Base-by-base conservation (phyloP, 2,797 vertebrate genomes). In the Melanogrammus aeglefinus region DNA sequence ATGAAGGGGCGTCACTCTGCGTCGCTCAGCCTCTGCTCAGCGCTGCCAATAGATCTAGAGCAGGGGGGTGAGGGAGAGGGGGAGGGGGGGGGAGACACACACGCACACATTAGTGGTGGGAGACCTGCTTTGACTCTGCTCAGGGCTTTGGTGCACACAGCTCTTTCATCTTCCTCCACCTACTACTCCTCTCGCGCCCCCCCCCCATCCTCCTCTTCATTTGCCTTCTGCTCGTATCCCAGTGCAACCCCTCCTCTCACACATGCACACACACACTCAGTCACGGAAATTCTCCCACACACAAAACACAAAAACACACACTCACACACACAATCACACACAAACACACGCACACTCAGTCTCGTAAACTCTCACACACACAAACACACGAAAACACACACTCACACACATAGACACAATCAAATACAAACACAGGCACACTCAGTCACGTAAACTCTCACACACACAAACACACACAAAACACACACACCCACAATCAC, bases 111-210 rank as follows among this genome's bases (percentile, higher is more conserved):
- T 80, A 82, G 85, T 81, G 79, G 80, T 84, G 86, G 85, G 86
- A 88, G 86, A 80, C 80, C 83, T 83, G 85, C 86, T 87, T 81
- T 82, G 86, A 87, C 82, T 85, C 86, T 79, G 86, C 82, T 84
- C 81, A 82, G 75, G 83, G 80, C 87, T 85, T 83, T 89, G 78
- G 82, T 80, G 76, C 80, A 83, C 86, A 88, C 81, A 86, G 86
- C 77, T 73, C 88, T 90, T 85, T 89, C 86, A 90, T 90, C 89
- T 88, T 6, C 0, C 78, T 13, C 63, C 69, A 18, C 51, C 6
- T 57, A 57, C 51, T 21, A n/a, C 51, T 3, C 44, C 44, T 47
- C 39, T 70, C 41, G 18, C 7, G 1, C 29, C 39, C 70, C 36
- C n/a, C 70, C 66, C 81, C 39, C 83, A 6, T 1, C 76, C 77